Conservation (phyloP, 1,140 invertebrate species). For the Diuraphis noxia region DNA sequence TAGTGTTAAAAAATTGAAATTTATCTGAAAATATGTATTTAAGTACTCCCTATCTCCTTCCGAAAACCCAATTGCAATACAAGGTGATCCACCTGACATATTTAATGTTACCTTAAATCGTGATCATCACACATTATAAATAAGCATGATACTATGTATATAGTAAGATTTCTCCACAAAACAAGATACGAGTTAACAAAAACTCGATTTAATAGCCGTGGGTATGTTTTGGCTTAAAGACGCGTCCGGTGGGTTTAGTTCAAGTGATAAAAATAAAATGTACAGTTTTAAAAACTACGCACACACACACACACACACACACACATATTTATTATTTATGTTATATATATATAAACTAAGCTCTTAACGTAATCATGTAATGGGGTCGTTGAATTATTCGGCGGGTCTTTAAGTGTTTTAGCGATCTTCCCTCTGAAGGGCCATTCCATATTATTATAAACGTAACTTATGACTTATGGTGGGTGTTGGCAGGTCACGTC, state of each 20-base stretch:
- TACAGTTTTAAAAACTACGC: not conserved
- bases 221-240: not conserved
- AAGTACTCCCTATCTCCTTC: no score
- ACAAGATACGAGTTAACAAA: not conserved
- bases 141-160: not conserved
- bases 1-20: no score
- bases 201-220: not conserved
- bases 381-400: constrained; percentile 18
- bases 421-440: not conserved
- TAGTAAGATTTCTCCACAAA: not conserved
- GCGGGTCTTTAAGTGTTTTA: constrained; percentile 16
- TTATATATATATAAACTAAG: not conserved
- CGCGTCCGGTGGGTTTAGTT: not conserved
- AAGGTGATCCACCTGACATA: no score
- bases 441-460: constrained; percentile 8
- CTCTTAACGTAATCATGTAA: constrained; percentile 21
- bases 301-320: not conserved
- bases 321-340: not conserved
- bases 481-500: not conserved
- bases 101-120: no score
- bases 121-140: not conserved
- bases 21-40: no score
- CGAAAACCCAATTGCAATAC: no score
- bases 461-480: constrained; percentile 15
- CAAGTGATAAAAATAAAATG: not conserved